Percentiles rank a stretch among this genome's conserved stretches.
Conservation (phyloP, 2,888 invertebrate genomes). For the Salpingus planirostris region DNA sequence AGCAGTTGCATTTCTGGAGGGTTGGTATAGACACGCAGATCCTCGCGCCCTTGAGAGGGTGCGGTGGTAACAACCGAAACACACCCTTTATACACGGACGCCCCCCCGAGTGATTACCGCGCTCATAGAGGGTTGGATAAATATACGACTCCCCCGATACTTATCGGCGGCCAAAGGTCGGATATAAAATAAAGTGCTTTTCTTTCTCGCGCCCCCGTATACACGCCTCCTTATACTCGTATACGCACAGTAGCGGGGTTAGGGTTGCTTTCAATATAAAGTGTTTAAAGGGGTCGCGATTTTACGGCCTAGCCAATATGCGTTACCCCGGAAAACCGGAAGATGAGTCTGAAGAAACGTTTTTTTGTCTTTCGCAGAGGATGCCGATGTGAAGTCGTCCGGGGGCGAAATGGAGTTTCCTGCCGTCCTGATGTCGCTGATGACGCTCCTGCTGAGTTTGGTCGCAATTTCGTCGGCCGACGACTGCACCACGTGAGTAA, state of each 20-base stretch:
- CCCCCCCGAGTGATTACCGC: slow-evolving; percentile 13
- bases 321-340: background rate
- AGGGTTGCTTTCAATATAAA: slow-evolving; percentile 2
- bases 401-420: slow-evolving; percentile 24
- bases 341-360: slow-evolving; percentile 1
- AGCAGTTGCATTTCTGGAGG: no score
- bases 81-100: slow-evolving; percentile 12
- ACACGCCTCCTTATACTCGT: background rate
- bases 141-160: slow-evolving; percentile 12
- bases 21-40: no score
- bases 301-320: no score
- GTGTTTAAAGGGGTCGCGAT: slow-evolving; percentile 5
- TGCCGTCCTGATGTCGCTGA: slow-evolving; percentile 22
- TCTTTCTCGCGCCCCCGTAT: slow-evolving; percentile 2
- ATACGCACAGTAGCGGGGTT: background rate
- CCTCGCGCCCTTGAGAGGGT: background rate
- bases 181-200: slow-evolving; percentile 10
- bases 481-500: slow-evolving; percentile 34
- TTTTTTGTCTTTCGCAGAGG: slow-evolving; percentile 13
- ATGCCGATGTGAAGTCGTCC: slow-evolving; percentile 14
- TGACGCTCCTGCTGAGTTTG: slow-evolving; percentile 25
- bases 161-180: slow-evolving; percentile 12
- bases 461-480: slow-evolving; percentile 24
- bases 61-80: slow-evolving; percentile 2
- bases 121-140: slow-evolving; percentile 13